These are phyloP conservation scores for Temnothorax rugatulus DNA, from an alignment of 2,888 invertebrate genomes.

Conservation along the genomic window DNA sequence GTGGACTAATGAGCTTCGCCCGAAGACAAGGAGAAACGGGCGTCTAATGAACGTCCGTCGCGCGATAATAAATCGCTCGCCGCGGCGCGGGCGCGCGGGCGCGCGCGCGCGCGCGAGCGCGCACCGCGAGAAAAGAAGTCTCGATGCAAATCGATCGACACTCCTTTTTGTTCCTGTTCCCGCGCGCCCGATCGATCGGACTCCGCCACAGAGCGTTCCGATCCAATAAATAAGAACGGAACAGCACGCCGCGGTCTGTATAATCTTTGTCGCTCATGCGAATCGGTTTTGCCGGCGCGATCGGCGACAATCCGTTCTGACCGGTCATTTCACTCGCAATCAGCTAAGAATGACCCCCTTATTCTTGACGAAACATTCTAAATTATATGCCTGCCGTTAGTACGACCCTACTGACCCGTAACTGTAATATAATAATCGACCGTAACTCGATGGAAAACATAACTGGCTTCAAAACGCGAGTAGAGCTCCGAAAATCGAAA, in stretches of 20 bases:
- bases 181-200: slow-evolving; percentile 44
- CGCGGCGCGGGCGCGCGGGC: background rate
- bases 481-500: background rate
- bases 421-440: slow-evolving; percentile 31
- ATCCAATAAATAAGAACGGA: slow-evolving; percentile 66
- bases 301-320: slow-evolving; percentile 47
- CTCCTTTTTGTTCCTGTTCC: slow-evolving; percentile 38
- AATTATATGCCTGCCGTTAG: slow-evolving; percentile 23
- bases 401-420: slow-evolving; percentile 24
- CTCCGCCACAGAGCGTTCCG: slow-evolving; percentile 61
- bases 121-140: background rate
- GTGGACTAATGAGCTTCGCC: slow-evolving; percentile 32
- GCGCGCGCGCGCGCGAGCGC: background rate
- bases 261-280: slow-evolving; percentile 60
- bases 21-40: slow-evolving; percentile 39
- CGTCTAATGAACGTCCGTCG: slow-evolving; percentile 35
- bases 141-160: slow-evolving; percentile 34
- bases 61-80: slow-evolving; percentile 40
- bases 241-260: slow-evolving; percentile 36
- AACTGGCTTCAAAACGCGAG: background rate
- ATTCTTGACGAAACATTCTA: slow-evolving; percentile 16
- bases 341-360: background rate
- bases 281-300: slow-evolving; percentile 56
- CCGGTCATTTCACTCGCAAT: slow-evolving; percentile 13
- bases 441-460: background rate